These are phyloP conservation scores for Mirza zaza DNA, from an alignment of 2,113 vertebrate species.

Conservation along the genomic window DNA sequence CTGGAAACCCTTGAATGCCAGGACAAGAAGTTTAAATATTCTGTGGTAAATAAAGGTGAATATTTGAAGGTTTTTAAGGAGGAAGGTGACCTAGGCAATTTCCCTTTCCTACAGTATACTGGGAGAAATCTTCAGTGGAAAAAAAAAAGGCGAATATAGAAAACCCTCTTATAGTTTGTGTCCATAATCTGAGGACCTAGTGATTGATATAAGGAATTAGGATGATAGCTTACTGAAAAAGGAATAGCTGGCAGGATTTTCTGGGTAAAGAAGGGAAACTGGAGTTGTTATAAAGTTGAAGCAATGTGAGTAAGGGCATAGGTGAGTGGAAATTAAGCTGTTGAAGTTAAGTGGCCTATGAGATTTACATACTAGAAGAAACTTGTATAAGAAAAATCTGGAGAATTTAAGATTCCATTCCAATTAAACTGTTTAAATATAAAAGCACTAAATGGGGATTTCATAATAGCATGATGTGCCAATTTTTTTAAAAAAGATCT, in stretches of 20 bases:
- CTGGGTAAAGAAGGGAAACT: neutral
- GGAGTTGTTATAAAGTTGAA: neutral
- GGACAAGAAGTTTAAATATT: slow-evolving; percentile 8
- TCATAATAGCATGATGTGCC: slow-evolving; percentile 57
- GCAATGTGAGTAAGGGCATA: neutral
- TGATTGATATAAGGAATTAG: neutral
- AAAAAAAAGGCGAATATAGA: neutral
- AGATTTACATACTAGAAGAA: slow-evolving; percentile 39
- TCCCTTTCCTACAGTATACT: neutral
- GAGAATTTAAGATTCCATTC: slow-evolving; percentile 51
- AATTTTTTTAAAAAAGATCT: slow-evolving; percentile 30
- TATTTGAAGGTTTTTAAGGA: slow-evolving; percentile 19
- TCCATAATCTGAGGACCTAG: neutral
- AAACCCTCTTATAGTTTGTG: neutral
- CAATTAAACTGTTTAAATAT: slow-evolving; percentile 68
- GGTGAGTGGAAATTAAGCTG: neutral
- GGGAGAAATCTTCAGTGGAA: neutral
- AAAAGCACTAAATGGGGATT: slow-evolving; percentile 57
- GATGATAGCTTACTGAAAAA: neutral
- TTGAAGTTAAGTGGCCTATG: neutral
- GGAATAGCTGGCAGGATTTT: neutral
- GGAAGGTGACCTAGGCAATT: neutral
- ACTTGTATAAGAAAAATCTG: slow-evolving; percentile 52
- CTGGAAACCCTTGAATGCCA: neutral
- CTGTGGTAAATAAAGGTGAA: slow-evolving; percentile 30